Percentiles rank a stretch among this genome's conserved stretches.
phyloP scores from a whole-genome alignment of 2,888 invertebrate species.

The Pecten maximus region DNA sequence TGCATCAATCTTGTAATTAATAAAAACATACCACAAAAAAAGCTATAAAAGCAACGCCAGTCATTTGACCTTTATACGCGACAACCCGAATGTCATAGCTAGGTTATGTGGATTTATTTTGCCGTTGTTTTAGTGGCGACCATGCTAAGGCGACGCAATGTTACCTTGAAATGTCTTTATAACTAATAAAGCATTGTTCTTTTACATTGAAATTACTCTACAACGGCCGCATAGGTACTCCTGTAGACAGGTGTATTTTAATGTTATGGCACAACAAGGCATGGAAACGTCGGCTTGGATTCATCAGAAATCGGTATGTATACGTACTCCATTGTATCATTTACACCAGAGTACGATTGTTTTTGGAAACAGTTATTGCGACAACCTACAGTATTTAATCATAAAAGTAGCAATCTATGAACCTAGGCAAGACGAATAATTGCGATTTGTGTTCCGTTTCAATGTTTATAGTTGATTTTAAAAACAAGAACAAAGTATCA shows the following conservation, averaged over 20 bases:
- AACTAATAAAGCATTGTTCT: not conserved
- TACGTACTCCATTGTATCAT: not conserved
- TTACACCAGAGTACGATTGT: not conserved
- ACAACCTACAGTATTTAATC: not conserved
- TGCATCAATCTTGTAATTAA: too few relatives aligned
- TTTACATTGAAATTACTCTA: not conserved
- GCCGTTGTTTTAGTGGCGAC: not conserved
- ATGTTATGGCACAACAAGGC: not conserved
- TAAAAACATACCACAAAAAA: too few relatives aligned
- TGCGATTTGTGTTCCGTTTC: too few relatives aligned
- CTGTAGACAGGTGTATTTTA: not conserved
- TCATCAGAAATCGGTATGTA: not conserved
- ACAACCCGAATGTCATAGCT: not conserved
- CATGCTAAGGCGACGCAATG: not conserved
- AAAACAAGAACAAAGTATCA: too few relatives aligned
- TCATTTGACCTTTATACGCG: not conserved
- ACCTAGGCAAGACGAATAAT: too few relatives aligned
- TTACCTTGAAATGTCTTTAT: not conserved
- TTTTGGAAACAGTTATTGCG: too few relatives aligned
- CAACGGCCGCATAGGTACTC: not conserved
- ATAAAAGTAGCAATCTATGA: too few relatives aligned
- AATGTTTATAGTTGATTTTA: too few relatives aligned
- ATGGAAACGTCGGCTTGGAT: not conserved
- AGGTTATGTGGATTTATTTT: not conserved
- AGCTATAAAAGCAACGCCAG: too few relatives aligned